Conservation (phyloP, 2,797 vertebrate species). For the Australoheros facetus region DNA sequence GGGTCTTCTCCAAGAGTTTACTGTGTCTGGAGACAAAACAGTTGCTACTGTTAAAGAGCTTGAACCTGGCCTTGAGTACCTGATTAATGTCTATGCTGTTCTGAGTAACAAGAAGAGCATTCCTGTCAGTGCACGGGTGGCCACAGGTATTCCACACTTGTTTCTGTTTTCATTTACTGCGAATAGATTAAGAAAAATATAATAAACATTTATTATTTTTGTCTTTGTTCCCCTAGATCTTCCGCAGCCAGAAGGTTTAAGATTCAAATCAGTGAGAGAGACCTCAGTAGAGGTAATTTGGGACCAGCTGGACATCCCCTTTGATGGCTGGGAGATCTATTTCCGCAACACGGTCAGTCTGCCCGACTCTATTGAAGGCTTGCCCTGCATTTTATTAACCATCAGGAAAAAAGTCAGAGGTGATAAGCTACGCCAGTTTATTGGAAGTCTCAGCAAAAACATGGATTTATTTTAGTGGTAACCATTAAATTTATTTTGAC, state of each 20-base stretch:
- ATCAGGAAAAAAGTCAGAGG: constrained; percentile 8
- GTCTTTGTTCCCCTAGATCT: constrained; percentile 79
- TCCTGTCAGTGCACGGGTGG: constrained; percentile 90
- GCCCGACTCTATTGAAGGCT: constrained; percentile 20
- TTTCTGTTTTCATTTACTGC: background rate
- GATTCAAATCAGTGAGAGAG: constrained; percentile 91
- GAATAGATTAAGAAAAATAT: background rate
- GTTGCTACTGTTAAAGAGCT: constrained; percentile 86
- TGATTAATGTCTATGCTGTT: constrained; percentile 91
- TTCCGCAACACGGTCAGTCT: constrained; percentile 89
- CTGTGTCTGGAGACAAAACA: constrained; percentile 86
- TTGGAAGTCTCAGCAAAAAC: constrained; percentile 50
- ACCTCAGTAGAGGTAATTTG: constrained; percentile 92
- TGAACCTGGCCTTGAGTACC: constrained; percentile 94
- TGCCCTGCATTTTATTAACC: constrained; percentile 27
- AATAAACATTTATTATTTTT: constrained; percentile 4
- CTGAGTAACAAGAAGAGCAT: constrained; percentile 91
- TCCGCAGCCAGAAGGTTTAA: constrained; percentile 90
- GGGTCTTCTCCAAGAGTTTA: constrained; percentile 87
- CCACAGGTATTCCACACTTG: constrained; percentile 82
- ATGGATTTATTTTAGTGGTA: constrained; percentile 47
- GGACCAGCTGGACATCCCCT: constrained; percentile 91
- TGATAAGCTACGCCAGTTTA: constrained; percentile 34
- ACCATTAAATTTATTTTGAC: constrained; percentile 59
- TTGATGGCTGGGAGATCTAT: constrained; percentile 92